A percentile compares a stretch with the other conserved stretches of the same genome.
These are phyloP conservation scores for Typhlichthys subterraneus DNA, from an alignment of 2,797 vertebrate species.

Conservation along the genomic window DNA sequence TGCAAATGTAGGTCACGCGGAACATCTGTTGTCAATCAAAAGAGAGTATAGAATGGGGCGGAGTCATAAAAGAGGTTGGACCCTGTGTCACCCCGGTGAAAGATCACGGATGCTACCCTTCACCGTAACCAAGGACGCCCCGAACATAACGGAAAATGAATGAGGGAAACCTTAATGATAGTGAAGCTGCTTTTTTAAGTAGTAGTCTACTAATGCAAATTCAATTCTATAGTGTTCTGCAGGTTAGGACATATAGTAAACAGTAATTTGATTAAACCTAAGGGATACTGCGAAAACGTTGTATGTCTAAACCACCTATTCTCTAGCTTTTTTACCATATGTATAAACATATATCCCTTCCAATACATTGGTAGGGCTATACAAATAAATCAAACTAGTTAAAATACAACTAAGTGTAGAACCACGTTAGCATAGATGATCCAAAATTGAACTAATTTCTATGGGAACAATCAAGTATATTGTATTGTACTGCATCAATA, in stretches of 20 bases:
- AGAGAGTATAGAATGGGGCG: constrained; percentile 36
- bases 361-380: too few species aligned
- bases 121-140: constrained; percentile 35
- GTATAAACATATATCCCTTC: too few species aligned
- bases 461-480: too few species aligned
- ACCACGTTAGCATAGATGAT: too few species aligned
- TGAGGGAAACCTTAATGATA: constrained; percentile 60
- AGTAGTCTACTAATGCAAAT: constrained; percentile 19
- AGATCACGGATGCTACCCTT: constrained; percentile 45
- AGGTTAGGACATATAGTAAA: constrained; percentile 15
- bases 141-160: constrained; percentile 48
- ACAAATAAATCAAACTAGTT: too few species aligned
- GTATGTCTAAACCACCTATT: too few species aligned
- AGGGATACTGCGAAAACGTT: too few species aligned
- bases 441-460: too few species aligned
- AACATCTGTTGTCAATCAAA: constrained; percentile 75
- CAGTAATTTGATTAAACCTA: not conserved
- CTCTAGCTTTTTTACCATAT: too few species aligned
- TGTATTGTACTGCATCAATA: too few species aligned
- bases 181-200: constrained; percentile 13
- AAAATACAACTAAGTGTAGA: too few species aligned
- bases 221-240: constrained; percentile 15
- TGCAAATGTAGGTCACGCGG: constrained; percentile 79
- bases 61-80: constrained; percentile 30
- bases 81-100: constrained; percentile 25